A percentile compares a stretch with the other conserved stretches of the same genome.
Conservation (phyloP, 2,888 invertebrate species). For the Galerucella calmariensis region DNA sequence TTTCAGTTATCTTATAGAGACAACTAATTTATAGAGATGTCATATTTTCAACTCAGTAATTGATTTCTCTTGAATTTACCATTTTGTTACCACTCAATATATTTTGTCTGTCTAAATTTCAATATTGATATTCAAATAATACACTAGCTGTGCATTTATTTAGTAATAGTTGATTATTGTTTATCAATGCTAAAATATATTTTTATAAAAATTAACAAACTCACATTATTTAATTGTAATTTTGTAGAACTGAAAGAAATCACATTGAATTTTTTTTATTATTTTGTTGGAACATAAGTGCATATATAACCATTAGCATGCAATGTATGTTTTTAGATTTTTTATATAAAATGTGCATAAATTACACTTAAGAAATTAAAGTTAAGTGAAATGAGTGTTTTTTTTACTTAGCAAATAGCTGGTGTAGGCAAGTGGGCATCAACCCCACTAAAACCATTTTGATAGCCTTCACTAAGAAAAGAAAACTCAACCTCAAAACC, state of each 20-base stretch:
- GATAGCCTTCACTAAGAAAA: no score
- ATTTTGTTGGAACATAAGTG: slow-evolving; percentile 1
- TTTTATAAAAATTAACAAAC: not conserved
- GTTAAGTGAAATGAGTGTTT: no score
- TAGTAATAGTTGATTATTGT: not conserved
- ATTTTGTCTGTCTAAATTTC: slow-evolving; percentile 11
- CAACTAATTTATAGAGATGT: slow-evolving; percentile 38
- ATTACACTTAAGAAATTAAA: slow-evolving; percentile 19
- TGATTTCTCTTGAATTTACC: slow-evolving; percentile 35
- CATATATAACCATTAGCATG: not conserved
- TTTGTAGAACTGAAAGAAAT: not conserved
- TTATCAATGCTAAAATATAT: slow-evolving; percentile 4
- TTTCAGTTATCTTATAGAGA: slow-evolving; percentile 35
- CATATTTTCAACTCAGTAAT: slow-evolving; percentile 7
- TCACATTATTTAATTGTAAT: not conserved
- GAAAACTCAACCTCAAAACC: no score
- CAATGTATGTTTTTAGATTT: slow-evolving; percentile 10
- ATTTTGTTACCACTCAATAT: slow-evolving; percentile 44
- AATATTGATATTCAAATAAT: not conserved
- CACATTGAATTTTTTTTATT: slow-evolving; percentile 16
- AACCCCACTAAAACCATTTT: no score
- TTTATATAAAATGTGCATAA: slow-evolving; percentile 28
- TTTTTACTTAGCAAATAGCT: no score
- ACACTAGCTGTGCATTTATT: slow-evolving; percentile 4
- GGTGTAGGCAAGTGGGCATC: no score